phyloP scores from a whole-genome alignment of 2,888 invertebrate species.

The Callimorpha dominula region DNA sequence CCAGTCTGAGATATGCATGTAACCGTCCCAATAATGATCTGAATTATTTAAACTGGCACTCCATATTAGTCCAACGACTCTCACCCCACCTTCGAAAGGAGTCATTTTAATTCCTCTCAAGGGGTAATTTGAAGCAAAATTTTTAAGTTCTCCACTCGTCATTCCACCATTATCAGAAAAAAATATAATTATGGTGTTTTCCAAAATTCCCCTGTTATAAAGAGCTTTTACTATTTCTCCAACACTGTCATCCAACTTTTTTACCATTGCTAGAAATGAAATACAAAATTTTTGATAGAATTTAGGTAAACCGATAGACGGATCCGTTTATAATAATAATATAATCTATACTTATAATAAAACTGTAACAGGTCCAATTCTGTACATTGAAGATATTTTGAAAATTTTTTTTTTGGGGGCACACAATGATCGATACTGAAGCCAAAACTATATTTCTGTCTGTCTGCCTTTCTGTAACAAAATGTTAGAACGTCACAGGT shows the following conservation, averaged over 20 bases:
- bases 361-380: too few species aligned
- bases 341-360: too few species aligned
- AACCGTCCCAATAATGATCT: conserved; percentile 80
- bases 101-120: conserved; percentile 91
- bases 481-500: too few species aligned
- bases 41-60: conserved; percentile 68
- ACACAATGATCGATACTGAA: too few species aligned
- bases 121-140: conserved; percentile 93
- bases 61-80: conserved; percentile 91
- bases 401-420: too few species aligned
- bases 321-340: too few species aligned
- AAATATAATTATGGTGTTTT: conserved; percentile 94
- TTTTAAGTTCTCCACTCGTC: conserved; percentile 89
- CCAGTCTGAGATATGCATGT: conserved; percentile 94
- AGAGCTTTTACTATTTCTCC: conserved; percentile 91
- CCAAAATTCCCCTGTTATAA: conserved; percentile 88
- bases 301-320: neutral
- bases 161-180: conserved; percentile 96
- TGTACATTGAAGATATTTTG: too few species aligned
- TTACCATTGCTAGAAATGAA: conserved; percentile 90
- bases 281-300: neutral
- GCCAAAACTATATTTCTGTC: too few species aligned
- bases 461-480: too few species aligned
- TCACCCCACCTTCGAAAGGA: conserved; percentile 94
- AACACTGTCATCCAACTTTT: conserved; percentile 94